Conservation (phyloP, 2,113 vertebrate species). For the Cebus imitator region DNA sequence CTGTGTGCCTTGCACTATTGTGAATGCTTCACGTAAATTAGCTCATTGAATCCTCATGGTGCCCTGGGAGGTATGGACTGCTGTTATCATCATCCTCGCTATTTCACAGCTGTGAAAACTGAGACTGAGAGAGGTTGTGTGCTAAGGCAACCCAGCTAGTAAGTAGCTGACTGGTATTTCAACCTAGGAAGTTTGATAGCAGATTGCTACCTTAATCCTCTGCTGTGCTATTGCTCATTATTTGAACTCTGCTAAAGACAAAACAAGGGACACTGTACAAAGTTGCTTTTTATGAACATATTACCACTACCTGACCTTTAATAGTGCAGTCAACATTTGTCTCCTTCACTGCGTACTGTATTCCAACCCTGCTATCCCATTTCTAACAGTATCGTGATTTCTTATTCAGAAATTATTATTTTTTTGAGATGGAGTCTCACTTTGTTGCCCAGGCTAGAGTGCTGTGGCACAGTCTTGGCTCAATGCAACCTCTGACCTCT, state of each 20-base stretch:
- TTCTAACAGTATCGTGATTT: too few relatives aligned
- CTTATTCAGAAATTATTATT: background rate
- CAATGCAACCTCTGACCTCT: too few relatives aligned
- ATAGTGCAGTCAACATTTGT: background rate
- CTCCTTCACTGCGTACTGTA: background rate
- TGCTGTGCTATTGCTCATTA: background rate
- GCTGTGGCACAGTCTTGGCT: too few relatives aligned
- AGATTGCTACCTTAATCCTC: background rate
- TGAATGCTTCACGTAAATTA: background rate
- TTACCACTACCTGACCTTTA: background rate
- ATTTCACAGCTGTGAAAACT: background rate
- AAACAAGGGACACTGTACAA: background rate
- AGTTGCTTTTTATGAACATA: background rate
- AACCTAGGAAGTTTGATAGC: background rate
- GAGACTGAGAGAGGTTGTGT: background rate
- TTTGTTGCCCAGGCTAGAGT: too few relatives aligned
- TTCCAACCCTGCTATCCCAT: too few relatives aligned
- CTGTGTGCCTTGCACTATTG: accelerated
- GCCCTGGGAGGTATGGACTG: background rate
- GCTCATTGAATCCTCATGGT: background rate
- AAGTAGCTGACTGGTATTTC: background rate
- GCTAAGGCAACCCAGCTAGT: background rate
- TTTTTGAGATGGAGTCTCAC: too few relatives aligned
- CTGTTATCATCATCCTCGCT: background rate
- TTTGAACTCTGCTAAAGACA: background rate